Base-by-base conservation (phyloP, 2,797 vertebrate genomes). In the Pseudomugil tenellus region DNA sequence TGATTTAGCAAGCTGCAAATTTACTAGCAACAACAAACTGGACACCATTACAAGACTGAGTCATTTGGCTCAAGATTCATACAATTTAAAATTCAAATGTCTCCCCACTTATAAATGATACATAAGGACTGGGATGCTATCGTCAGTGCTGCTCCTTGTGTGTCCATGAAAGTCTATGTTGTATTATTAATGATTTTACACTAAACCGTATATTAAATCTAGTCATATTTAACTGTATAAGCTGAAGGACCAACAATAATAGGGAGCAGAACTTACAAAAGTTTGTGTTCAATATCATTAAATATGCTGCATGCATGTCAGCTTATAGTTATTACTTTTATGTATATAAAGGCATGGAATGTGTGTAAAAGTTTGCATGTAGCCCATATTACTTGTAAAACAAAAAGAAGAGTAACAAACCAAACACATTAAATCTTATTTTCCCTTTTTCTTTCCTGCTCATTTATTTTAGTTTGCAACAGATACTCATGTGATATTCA, bases 101-200 rank as follows among this genome's bases (percentile, higher is more conserved):
- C 51, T 87, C 71, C 76, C 41, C 9, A 19, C 25, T 74, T 70
- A 84, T 81, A 43, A 83, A 86, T 84, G 64, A 83, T 83, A 55
- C 72, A 84, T 84, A 67, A 77, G 78, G 61, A 69, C 73, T 64
- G 76, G 63, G 67, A 79, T 68, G 60, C 83, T 77, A 79, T 81
- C 78, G 48, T 71, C 74, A 72, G 70, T 74, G 63, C 70, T 65
- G 56, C 61, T 76, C 67, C 58, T 65, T 62, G 63, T 80, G 66
- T 81, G 63, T 52, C 60, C 55, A 72, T 67, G 74, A 73, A 69
- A 77, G 62, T 46, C 43, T 54, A 60, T 49, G 59, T 60, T 86
- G 21, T 26, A 81, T 85, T 86, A 87, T 87, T 89, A 74, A 87
- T 83, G 39, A 68, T 59, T 31, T 60, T 80, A 79, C 60, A 78